A percentile compares a stretch with the other conserved stretches of the same genome.
Evolutionary conservation across 2,888 invertebrate genomes (phyloP).

Genomic region (Tetrapedia diversipes): DNA sequence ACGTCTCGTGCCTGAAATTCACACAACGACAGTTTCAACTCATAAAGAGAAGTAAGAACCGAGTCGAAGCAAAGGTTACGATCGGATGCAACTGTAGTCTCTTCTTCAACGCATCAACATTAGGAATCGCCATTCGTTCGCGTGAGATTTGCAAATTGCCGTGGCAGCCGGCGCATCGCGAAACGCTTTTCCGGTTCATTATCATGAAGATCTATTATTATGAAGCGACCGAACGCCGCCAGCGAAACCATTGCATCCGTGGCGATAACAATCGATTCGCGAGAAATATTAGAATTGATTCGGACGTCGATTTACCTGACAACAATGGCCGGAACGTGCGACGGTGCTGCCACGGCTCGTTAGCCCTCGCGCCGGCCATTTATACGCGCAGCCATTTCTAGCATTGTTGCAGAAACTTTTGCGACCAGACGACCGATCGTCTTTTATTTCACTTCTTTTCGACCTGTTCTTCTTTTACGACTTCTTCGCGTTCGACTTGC

Average conservation of each 20-base stretch:
- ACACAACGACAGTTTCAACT: neutral
- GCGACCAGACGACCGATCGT: no score
- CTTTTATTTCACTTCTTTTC: no score
- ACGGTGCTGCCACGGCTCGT: slow-evolving; percentile 46
- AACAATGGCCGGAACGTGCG: slow-evolving; percentile 57
- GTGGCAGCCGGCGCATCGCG: slow-evolving; percentile 37
- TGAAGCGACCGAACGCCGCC: slow-evolving; percentile 26
- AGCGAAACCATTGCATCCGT: slow-evolving; percentile 24
- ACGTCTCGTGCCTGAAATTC: no score
- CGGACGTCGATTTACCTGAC: slow-evolving; percentile 53
- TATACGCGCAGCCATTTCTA: no score
- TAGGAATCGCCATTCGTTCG: slow-evolving; percentile 12
- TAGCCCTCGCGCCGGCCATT: no score
- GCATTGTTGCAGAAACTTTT: no score
- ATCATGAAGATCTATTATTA: slow-evolving; percentile 58
- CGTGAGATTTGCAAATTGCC: slow-evolving; percentile 39
- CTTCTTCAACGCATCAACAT: slow-evolving; percentile 29
- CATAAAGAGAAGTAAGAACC: neutral
- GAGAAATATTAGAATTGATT: slow-evolving; percentile 63
- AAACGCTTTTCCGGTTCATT: slow-evolving; percentile 60
- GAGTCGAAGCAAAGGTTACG: neutral
- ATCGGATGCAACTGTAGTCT: neutral
- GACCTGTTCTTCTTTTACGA: no score
- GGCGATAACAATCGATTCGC: slow-evolving; percentile 56
- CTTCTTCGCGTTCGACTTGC: no score